A percentile compares a stretch with the other conserved stretches of the same genome.
These are phyloP conservation scores for Eupleurogrammus muticus DNA, from an alignment of 2,797 vertebrate genomes.

Conservation along the genomic window DNA sequence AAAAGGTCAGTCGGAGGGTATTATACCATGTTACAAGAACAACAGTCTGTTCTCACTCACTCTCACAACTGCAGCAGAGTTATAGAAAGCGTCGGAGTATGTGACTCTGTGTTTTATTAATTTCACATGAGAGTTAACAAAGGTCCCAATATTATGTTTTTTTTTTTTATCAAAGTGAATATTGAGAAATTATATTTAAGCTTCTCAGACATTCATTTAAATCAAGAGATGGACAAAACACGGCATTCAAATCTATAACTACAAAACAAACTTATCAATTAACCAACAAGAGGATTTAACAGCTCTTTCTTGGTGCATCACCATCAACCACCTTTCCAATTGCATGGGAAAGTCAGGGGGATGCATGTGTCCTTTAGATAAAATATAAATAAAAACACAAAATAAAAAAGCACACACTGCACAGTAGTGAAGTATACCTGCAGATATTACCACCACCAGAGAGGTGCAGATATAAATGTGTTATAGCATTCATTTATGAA, in stretches of 20 bases:
- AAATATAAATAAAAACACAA: too few relatives aligned
- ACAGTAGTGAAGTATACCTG: too few relatives aligned
- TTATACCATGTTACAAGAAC: constrained; percentile 71
- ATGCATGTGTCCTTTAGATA: background rate
- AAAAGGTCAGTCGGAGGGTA: constrained; percentile 70
- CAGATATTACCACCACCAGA: too few relatives aligned
- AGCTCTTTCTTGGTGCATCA: background rate
- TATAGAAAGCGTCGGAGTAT: constrained; percentile 44
- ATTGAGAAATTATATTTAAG: background rate
- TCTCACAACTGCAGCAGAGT: constrained; percentile 24
- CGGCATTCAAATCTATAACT: too few relatives aligned
- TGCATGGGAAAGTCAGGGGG: background rate
- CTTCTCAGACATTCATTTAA: constrained; percentile 1
- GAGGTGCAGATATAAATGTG: background rate
- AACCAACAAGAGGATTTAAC: background rate
- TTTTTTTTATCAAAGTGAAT: background rate
- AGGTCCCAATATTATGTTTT: constrained; percentile 6
- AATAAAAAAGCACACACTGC: too few relatives aligned
- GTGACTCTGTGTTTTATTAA: constrained; percentile 39
- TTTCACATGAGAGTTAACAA: constrained; percentile 36
- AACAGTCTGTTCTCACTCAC: constrained; percentile 73
- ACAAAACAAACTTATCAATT: constrained; percentile 1
- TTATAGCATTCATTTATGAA: background rate
- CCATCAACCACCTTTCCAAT: background rate
- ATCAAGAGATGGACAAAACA: too few relatives aligned